phyloP scores from a whole-genome alignment of 2,888 invertebrate species.

The Chalcis sispes region DNA sequence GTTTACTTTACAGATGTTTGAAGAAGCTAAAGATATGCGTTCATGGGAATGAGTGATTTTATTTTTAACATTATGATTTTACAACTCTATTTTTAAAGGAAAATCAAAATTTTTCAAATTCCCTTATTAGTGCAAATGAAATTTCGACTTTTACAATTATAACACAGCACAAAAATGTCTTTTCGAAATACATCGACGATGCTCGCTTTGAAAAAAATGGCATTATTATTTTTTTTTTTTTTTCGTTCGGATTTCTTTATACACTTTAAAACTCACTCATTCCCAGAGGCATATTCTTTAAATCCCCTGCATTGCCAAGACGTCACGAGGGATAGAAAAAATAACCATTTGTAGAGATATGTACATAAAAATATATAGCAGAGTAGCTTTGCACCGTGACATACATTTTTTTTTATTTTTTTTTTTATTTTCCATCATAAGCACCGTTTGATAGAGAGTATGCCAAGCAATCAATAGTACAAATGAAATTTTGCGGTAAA shows the following conservation, averaged over 20 bases:
- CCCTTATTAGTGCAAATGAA: too few relatives aligned
- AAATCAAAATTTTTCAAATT: too few relatives aligned
- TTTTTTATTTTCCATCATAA: background rate
- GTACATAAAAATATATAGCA: background rate
- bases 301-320: slow-evolving; percentile 33
- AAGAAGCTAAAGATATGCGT: background rate
- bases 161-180: too few relatives aligned
- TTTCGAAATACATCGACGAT: too few relatives aligned
- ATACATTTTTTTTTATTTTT: background rate
- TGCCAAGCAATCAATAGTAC: background rate
- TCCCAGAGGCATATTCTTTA: slow-evolving; percentile 11
- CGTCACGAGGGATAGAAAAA: slow-evolving; percentile 5
- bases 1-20: slow-evolving; percentile 22
- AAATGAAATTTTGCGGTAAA: too few relatives aligned
- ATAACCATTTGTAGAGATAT: slow-evolving; percentile 14
- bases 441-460: slow-evolving; percentile 3
- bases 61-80: background rate
- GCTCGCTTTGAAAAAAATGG: too few relatives aligned
- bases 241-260: too few relatives aligned
- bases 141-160: too few relatives aligned
- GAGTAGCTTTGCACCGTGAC: slow-evolving; percentile 32
- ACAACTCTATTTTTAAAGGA: too few relatives aligned
- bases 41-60: background rate
- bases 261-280: background rate
- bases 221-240: too few relatives aligned